Evolutionary conservation across 2,797 vertebrate genomes (phyloP).

Genomic region (Pseudocheirus occidentalis): DNA sequence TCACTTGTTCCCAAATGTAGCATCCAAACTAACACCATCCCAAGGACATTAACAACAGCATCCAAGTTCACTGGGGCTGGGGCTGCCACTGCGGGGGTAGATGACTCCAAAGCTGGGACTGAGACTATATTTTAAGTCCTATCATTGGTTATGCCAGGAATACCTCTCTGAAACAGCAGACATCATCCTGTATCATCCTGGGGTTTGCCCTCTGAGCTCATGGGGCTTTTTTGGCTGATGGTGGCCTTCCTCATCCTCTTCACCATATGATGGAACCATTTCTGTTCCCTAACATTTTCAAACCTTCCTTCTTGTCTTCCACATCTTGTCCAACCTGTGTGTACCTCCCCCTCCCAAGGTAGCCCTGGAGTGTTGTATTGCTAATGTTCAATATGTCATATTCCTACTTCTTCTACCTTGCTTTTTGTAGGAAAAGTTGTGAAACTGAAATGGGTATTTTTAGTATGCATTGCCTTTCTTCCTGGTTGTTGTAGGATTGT

Average conservation of each 20-base stretch:
- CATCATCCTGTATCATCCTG: no score
- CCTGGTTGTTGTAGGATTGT: neutral
- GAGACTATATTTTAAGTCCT: no score
- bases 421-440: neutral
- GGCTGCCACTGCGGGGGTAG: no score
- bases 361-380: constrained; percentile 32
- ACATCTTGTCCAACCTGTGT: constrained; percentile 56
- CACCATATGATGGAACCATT: constrained; percentile 88
- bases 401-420: neutral
- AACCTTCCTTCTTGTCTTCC: neutral
- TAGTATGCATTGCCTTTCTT: neutral
- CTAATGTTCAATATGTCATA: neutral
- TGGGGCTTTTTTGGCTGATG: no score
- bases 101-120: no score
- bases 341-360: constrained; percentile 61
- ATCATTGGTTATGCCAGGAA: no score
- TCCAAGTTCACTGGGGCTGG: no score
- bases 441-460: neutral
- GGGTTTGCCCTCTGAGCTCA: no score
- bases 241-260: constrained; percentile 91
- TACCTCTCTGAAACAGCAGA: no score
- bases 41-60: no score
- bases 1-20: no score
- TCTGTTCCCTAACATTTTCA: constrained; percentile 33
- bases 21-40: no score